phyloP scores from a whole-genome alignment of 2,888 invertebrate genomes.

The Nipponacmea schrenckii region DNA sequence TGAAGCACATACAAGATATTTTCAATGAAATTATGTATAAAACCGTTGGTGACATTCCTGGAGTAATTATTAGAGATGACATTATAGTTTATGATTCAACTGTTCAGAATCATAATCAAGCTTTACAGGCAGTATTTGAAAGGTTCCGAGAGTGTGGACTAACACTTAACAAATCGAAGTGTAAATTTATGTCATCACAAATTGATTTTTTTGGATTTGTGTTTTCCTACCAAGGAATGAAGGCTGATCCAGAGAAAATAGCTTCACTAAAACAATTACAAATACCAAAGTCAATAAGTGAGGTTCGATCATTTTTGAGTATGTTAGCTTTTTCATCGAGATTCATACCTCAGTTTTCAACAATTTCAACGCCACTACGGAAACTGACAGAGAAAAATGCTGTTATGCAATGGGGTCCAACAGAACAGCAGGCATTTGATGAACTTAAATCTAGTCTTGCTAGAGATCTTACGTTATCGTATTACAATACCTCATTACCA shows the following conservation, averaged over 20 bases:
- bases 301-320: constrained; percentile 1
- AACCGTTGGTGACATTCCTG: constrained; percentile 25
- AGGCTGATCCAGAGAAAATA: not conserved
- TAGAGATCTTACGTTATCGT: not conserved
- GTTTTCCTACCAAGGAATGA: not conserved
- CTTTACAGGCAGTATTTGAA: not conserved
- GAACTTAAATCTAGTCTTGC: constrained; percentile 2
- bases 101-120: not conserved
- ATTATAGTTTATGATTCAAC: constrained; percentile 28
- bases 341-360: constrained; percentile 1
- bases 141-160: not conserved
- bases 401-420: not conserved
- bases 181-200: not conserved
- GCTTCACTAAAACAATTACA: not conserved
- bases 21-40: constrained; percentile 34
- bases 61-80: constrained; percentile 36
- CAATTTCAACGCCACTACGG: constrained; percentile 1
- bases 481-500: not conserved
- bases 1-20: constrained; percentile 24
- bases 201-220: not conserved
- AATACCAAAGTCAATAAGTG: not conserved
- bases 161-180: not conserved
- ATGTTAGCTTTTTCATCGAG: constrained; percentile 1
- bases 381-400: constrained; percentile 1
- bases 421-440: not conserved